Base-by-base conservation (phyloP, 2,113 vertebrate genomes). In the Malurus elegans region DNA sequence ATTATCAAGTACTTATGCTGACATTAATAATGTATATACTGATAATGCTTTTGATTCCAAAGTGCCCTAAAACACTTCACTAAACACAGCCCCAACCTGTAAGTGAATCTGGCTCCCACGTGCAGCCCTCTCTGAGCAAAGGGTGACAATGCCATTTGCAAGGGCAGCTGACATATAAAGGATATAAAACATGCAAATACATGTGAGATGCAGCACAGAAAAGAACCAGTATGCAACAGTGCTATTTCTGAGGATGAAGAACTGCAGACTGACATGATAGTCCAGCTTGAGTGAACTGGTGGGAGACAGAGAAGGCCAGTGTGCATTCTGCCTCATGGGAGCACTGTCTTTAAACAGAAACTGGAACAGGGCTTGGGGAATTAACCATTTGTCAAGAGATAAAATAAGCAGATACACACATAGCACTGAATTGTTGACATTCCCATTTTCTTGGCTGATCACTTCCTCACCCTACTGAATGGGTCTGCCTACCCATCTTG, bases 11-110 rank as follows among this genome's bases (percentile, higher is more conserved):
- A 65, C 89, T 85, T 81, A 32, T 20, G 31, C 56, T 92, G 53
- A 61, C 75, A 95, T 83, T 90, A 90, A 84, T 92, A 92, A 93
- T 84, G 75, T 24, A 94, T 36, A n/a, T 16, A 42, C 44, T 61
- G 56, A 38, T 4, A 87, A 66, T 80, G 65, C 32, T 65, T 93
- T 86, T 8, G 26, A 61, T 78, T 79, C 64, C 69, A 86, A 65
- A 79, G 45, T 45, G 40, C 70, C 60, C 67, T 62, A 74, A 86
- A 90, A 18, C 58, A 71, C 42, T 79, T 65, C 40, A 9, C 73
- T 75, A 60, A 93, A 32, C 12, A 53, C 34, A 65, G 65, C 20
- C 62, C 36, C 58, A 60, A 11, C 14, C 44, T 48, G 34, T 29
- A 51, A 65, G 32, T 17, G 86, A 86, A 70, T 24, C 16, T 10